These are phyloP conservation scores for Siniperca chuatsi DNA, from an alignment of 2,113 vertebrate genomes.

Conservation along the genomic window DNA sequence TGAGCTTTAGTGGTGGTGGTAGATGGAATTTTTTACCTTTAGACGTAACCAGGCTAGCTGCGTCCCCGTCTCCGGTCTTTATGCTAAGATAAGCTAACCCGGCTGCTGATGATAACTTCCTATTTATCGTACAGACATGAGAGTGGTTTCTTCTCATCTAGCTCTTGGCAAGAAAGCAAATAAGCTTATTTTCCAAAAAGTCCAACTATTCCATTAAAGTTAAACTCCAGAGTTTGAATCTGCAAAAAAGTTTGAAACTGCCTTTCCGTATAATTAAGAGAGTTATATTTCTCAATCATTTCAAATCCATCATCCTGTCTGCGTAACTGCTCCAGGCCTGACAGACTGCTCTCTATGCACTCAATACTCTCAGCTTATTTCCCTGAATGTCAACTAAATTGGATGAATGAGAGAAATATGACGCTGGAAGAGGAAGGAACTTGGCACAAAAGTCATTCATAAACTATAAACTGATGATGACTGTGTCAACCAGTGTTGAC, in stretches of 20 bases:
- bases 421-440: conserved; percentile 21
- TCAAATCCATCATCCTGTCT: conserved; percentile 59
- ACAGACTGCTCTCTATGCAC: conserved; percentile 82
- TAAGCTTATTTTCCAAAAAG: neutral
- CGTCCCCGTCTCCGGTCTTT: neutral
- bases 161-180: neutral
- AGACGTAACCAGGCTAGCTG: neutral
- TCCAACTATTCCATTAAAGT: conserved; percentile 10
- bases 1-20: neutral
- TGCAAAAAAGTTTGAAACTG: conserved; percentile 40
- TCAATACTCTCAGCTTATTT: conserved; percentile 86
- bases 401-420: conserved; percentile 64
- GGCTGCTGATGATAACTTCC: neutral
- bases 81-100: conserved; percentile 11
- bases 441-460: conserved; percentile 39
- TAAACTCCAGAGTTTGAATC: conserved; percentile 35
- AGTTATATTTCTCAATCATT: conserved; percentile 44
- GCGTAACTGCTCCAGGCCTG: conserved; percentile 56
- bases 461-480: conserved; percentile 40
- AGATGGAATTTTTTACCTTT: neutral
- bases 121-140: neutral
- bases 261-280: conserved; percentile 37
- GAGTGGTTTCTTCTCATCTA: neutral
- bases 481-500: conserved; percentile 35
- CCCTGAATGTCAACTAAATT: conserved; percentile 86